Conservation (phyloP, 1,140 invertebrate species). For the Pomacea maculata region DNA sequence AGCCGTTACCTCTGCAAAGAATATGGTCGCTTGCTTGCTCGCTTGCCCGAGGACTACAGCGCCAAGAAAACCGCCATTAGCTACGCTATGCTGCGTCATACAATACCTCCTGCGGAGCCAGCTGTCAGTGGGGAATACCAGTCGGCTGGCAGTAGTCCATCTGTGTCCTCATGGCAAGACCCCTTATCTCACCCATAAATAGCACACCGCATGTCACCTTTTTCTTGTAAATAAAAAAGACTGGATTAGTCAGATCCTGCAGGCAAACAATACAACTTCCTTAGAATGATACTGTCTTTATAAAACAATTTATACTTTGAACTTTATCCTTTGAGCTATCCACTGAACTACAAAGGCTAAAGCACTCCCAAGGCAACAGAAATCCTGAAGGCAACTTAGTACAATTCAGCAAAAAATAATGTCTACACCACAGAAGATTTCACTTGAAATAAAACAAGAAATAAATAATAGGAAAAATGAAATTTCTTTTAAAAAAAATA, state of each 20-base stretch:
- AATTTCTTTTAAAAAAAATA: too few relatives aligned
- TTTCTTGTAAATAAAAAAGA: constrained; percentile 22
- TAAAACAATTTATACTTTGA: neutral
- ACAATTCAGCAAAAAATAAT: constrained; percentile 11
- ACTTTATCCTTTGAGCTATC: too few relatives aligned
- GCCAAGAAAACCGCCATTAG: too few relatives aligned
- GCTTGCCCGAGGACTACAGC: too few relatives aligned
- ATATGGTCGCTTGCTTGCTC: too few relatives aligned
- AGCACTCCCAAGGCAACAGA: constrained; percentile 10
- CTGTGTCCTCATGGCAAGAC: constrained; percentile 22
- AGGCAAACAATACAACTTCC: neutral
- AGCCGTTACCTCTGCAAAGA: too few relatives aligned
- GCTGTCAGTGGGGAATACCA: constrained; percentile 12
- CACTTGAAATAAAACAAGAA: too few relatives aligned
- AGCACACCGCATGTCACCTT: constrained; percentile 24
- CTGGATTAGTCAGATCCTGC: constrained; percentile 17
- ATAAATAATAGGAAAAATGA: too few relatives aligned
- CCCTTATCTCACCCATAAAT: constrained; percentile 20
- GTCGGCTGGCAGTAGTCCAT: constrained; percentile 12
- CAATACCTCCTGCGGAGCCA: constrained; percentile 21
- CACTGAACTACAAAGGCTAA: neutral
- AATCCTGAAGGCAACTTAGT: constrained; percentile 15
- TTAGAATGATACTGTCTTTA: neutral
- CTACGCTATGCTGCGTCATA: constrained; percentile 14
- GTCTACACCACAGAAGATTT: too few relatives aligned